Evolutionary conservation across 2,797 vertebrate species (phyloP), one percentile per base, ranked within the genome.

Genomic region (Gambusia yucatana): DNA sequence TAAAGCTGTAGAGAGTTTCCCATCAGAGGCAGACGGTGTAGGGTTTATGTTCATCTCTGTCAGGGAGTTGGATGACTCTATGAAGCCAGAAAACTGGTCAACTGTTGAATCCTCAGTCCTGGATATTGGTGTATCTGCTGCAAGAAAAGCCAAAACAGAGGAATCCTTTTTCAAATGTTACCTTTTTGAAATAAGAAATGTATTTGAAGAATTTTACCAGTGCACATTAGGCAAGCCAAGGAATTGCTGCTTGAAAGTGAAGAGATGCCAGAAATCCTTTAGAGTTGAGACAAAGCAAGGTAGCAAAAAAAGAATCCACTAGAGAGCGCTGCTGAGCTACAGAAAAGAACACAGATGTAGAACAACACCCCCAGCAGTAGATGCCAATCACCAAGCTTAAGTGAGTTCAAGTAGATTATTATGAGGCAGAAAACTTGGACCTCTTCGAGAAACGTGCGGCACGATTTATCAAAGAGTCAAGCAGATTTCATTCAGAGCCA

Each of bases 141-240:
- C 88, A 95, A 93, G 94, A 95, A 84, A 91, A 90, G 91, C 91
- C 87, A 84, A 88, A 85, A 91, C 92, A 73, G 41, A 69, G 61
- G 39, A 33, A 22, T 79, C 46, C 67, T 77, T 70, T 76, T 22
- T 61, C 41, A 61, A 77, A 52, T 46, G 36, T 3, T 11, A 13
- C 46, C 4, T 9, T 25, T 16, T 41, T 22, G 10, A 17, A 20
- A 78, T 20, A 11, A 22, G 76, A 83, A 67, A 69, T n/a, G 20
- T 14, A 77, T 73, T 44, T 70, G 9, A 28, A 76, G 46, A 59
- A 59, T 10, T 41, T 25, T 22, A 39, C 33, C 33, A 65, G 17
- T 10, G 22, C 3, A n/a, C 52, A n/a, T 28, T 57, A 70, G 46
- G 69, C 76, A 1, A 72, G 73, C 20, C 3, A 44, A 22, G 17